phyloP scores from a whole-genome alignment of 1,140 invertebrate species.

The Stegodyphus mimosarum region DNA sequence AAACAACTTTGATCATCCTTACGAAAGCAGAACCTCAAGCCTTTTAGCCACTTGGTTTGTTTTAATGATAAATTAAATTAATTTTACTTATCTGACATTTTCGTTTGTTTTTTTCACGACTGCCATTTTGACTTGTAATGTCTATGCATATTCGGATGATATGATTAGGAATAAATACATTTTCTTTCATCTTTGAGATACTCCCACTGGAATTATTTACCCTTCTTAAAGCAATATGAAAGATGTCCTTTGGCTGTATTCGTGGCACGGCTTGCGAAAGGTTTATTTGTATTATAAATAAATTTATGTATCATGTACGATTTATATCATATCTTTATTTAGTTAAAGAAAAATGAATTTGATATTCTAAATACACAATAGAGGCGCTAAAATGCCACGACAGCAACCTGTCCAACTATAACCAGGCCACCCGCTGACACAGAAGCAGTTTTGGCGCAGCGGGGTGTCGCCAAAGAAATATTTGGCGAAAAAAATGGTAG shows the following conservation, averaged over 20 bases:
- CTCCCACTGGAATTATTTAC: no score
- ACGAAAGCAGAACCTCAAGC: no score
- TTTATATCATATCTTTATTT: neutral
- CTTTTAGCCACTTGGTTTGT: no score
- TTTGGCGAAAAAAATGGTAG: conserved; percentile 16
- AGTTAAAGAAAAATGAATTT: neutral
- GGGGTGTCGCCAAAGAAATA: conserved; percentile 10
- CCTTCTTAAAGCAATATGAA: no score
- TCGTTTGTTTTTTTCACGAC: no score
- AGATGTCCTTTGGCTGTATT: neutral
- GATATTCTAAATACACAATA: neutral
- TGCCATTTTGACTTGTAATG: no score
- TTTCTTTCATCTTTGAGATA: no score
- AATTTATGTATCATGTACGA: neutral
- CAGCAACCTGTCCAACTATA: neutral
- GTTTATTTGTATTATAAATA: neutral
- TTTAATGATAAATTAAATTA: no score
- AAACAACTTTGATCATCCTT: no score
- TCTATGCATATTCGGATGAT: no score
- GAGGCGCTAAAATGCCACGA: neutral
- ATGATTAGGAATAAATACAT: no score
- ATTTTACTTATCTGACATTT: no score
- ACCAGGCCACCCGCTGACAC: conserved; percentile 6
- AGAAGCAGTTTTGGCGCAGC: conserved; percentile 22
- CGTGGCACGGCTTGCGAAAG: neutral